Base-by-base conservation (phyloP, 37 sponge, comb jelly and placozoan species). In the Ianthella basta region DNA sequence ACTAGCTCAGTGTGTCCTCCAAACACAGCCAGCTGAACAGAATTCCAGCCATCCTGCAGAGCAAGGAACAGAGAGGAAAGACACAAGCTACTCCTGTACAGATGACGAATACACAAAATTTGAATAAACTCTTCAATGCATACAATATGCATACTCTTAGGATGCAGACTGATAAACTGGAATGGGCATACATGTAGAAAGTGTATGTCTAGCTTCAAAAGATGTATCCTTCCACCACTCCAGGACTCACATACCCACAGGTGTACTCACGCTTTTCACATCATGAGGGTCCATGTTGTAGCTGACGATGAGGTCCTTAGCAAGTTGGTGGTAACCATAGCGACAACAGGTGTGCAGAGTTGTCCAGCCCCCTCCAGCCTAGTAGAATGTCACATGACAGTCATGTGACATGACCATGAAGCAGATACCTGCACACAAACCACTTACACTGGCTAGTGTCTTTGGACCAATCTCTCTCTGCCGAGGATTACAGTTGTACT, bases 271-370 rank as follows among this genome's bases (percentile, higher is more conserved):
- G 27, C 34, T 69, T 33, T 69, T 69, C 29, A 69, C 70, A 69
- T 69, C 70, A 69, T 69, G 70, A 69, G 70, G 70, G 35, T 69
- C 70, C 70, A 69, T 32, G 29, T 30, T n/a, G 70, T 69, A 69
- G 35, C 27, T 69, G 70, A 34, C 70, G 35, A 69, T 32, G 18
- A 69, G 34, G 29, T 69, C 70, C 34, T 69, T 69, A 34, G 70
- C 70, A 69, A 69, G 29, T 1, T 69, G 35, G 34, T 30, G 29
- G 34, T 69, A 69, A 6, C 70, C 70, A 69, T 30, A 69, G 34
- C 70, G 70, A 30, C 70, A 69, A 30, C 32, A n/a, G 12, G 70
- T 30, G 6, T 69, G 70, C 70, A 69, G 70, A 16, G 19, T 23
- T 32, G 70, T 69, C 70, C 70, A 69, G 1, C 70, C 70, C 4